These are phyloP conservation scores for Tetranychus urticae DNA, from an alignment of 1,140 invertebrate genomes.

Conservation along the genomic window DNA sequence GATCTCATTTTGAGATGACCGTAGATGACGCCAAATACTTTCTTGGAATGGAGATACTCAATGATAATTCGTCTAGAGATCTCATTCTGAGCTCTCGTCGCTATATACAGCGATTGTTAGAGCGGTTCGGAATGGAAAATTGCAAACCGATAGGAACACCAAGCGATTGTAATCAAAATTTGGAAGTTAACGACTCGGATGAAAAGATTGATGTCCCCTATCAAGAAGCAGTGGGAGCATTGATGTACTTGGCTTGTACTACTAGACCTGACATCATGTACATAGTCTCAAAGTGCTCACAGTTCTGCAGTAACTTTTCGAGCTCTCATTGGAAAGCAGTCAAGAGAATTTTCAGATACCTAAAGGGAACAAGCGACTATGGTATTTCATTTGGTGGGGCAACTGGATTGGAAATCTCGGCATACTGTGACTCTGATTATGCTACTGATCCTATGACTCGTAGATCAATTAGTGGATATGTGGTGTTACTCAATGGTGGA, in stretches of 20 bases:
- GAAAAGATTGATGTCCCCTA: conserved; percentile 9
- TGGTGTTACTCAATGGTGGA: background rate
- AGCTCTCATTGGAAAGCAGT: conserved; percentile 17
- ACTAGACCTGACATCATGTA: conserved; percentile 25
- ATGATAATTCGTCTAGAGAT: background rate
- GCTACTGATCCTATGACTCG: conserved; percentile 13
- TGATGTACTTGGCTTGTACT: conserved; percentile 20
- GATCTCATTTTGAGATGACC: background rate
- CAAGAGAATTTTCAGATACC: conserved; percentile 12
- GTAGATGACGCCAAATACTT: conserved; percentile 2
- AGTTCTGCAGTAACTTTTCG: conserved; percentile 16
- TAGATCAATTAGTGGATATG: conserved; percentile 1
- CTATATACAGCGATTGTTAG: conserved; percentile 8
- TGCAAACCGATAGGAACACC: conserved; percentile 15
- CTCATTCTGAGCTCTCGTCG: conserved; percentile 2
- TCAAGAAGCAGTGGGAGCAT: conserved; percentile 10
- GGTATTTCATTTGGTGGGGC: conserved; percentile 2
- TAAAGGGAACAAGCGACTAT: conserved; percentile 14
- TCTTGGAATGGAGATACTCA: conserved; percentile 13
- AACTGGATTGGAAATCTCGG: background rate
- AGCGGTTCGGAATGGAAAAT: conserved; percentile 17
- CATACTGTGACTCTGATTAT: conserved; percentile 15
- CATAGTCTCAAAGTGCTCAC: conserved; percentile 21
- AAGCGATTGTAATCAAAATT: background rate
- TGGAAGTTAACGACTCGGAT: background rate